Percentiles rank a stretch among this genome's conserved stretches.
Conservation (phyloP, 2,797 vertebrate genomes). For the Epinephelus coioides region DNA sequence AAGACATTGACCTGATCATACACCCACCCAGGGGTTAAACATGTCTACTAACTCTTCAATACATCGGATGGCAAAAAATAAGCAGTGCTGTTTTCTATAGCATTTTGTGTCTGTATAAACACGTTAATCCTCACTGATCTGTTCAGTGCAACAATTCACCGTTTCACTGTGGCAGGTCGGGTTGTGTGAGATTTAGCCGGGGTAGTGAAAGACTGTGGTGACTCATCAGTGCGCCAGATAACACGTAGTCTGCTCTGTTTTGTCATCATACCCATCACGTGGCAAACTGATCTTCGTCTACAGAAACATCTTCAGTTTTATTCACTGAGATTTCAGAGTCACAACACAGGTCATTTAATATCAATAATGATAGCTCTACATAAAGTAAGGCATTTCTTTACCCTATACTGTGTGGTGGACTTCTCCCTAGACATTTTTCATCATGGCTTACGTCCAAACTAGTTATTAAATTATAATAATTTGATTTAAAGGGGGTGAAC, state of each 20-base stretch:
- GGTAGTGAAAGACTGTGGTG: slow-evolving; percentile 65
- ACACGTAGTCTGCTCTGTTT: slow-evolving; percentile 38
- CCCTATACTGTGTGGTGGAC: too few species aligned
- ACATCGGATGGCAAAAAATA: neutral
- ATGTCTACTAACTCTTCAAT: neutral
- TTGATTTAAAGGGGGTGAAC: neutral
- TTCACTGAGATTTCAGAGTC: neutral
- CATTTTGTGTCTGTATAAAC: slow-evolving; percentile 21
- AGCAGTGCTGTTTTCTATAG: neutral
- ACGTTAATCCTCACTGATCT: slow-evolving; percentile 45
- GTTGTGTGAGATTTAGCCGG: slow-evolving; percentile 47
- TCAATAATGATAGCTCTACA: neutral
- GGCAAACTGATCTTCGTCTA: neutral
- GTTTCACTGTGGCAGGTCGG: slow-evolving; percentile 38
- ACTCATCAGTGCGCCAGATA: slow-evolving; percentile 81
- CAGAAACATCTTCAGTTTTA: neutral
- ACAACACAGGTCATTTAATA: neutral
- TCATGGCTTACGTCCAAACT: neutral
- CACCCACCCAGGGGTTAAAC: neutral
- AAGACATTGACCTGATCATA: neutral
- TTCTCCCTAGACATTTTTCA: neutral
- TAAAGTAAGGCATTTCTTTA: neutral
- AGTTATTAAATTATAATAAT: neutral
- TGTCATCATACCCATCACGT: slow-evolving; percentile 45
- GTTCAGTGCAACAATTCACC: slow-evolving; percentile 26